A percentile compares a stretch with the other conserved stretches of the same genome.
These are phyloP conservation scores for Drosophila prosaltans DNA, from an alignment of 1,140 invertebrate species.

Conservation along the genomic window DNA sequence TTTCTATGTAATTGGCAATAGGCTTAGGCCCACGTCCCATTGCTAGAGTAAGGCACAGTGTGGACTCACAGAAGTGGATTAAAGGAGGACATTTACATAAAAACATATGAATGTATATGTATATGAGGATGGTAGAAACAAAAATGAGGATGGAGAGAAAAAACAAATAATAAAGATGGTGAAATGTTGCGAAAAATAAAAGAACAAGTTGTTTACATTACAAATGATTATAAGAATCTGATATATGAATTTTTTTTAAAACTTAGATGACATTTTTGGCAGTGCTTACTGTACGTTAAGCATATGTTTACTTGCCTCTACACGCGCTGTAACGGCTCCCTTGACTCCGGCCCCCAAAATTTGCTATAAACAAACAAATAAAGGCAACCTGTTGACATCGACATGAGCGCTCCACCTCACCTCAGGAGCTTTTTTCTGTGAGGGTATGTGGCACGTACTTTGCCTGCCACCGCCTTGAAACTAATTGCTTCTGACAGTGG, in stretches of 20 bases:
- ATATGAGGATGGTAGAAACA: too few relatives aligned
- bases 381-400: slow-evolving; percentile 75
- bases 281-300: neutral
- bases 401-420: neutral
- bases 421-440: neutral
- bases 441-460: slow-evolving; percentile 31
- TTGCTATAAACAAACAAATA: slow-evolving; percentile 29
- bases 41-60: slow-evolving; percentile 40
- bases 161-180: too few relatives aligned
- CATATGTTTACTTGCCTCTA: slow-evolving; percentile 45
- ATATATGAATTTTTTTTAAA: slow-evolving; percentile 15
- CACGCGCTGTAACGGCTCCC: slow-evolving; percentile 7
- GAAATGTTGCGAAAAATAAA: too few relatives aligned
- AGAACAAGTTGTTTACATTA: too few relatives aligned
- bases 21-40: slow-evolving; percentile 44
- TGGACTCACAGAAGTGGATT: slow-evolving; percentile 13
- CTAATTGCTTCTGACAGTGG: slow-evolving; percentile 74
- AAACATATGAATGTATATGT: too few relatives aligned
- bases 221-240: too few relatives aligned
- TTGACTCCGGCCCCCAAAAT: slow-evolving; percentile 17
- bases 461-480: slow-evolving; percentile 19
- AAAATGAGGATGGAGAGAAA: too few relatives aligned
- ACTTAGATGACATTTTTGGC: neutral
- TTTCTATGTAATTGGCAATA: slow-evolving; percentile 62
- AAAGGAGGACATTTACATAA: neutral